Evolutionary conservation across 2,113 vertebrate species (phyloP).

Genomic region (Paradisaea rubra): DNA sequence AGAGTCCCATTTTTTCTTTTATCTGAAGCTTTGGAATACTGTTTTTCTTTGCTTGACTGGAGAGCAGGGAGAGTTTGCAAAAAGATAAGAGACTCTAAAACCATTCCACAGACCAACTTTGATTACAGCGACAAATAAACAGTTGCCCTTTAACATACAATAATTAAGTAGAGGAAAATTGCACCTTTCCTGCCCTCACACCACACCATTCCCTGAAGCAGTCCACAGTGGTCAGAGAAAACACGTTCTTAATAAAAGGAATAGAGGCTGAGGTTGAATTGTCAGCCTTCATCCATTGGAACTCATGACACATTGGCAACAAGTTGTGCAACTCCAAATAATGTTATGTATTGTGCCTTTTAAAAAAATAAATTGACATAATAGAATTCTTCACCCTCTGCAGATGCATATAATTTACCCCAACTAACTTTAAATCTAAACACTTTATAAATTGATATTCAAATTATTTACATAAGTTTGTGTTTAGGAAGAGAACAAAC

Average conservation of each 20-base stretch:
- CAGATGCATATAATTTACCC: neutral
- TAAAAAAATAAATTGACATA: neutral
- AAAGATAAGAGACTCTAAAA: neutral
- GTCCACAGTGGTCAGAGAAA: neutral
- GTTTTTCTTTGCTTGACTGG: neutral
- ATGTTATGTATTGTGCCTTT: neutral
- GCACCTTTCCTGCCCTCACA: neutral
- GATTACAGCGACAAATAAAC: neutral
- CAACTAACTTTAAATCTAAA: neutral
- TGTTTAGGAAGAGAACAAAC: neutral
- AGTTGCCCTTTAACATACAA: neutral
- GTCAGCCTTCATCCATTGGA: neutral
- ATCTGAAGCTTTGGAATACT: neutral
- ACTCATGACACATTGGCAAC: neutral
- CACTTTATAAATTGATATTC: neutral
- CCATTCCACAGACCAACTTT: neutral
- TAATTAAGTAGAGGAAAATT: neutral
- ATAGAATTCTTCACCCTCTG: neutral
- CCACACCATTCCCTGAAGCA: neutral
- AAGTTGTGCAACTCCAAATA: neutral
- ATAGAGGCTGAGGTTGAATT: neutral
- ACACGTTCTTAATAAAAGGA: neutral
- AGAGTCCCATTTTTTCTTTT: neutral
- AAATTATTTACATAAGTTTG: neutral
- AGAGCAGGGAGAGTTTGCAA: neutral